Evolutionary conservation across 2,113 vertebrate species (phyloP).

Genomic region (Andinoacara biseriatus): DNA sequence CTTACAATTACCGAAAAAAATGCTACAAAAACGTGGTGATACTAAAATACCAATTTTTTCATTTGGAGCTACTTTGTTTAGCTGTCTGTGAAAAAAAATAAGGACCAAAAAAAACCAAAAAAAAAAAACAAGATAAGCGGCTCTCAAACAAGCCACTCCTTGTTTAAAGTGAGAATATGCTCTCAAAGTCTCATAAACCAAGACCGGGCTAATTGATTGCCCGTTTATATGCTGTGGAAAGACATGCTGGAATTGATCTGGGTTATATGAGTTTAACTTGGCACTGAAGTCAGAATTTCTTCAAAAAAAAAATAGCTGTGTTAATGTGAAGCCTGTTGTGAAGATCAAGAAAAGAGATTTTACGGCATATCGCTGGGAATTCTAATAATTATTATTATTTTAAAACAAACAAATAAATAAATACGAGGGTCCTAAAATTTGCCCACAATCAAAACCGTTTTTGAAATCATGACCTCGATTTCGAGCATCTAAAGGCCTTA

Average conservation of each 20-base stretch:
- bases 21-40: background rate
- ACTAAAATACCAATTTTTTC: background rate
- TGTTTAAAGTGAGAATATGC: constrained; percentile 23
- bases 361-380: background rate
- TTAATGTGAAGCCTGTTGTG: background rate
- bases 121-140: constrained; percentile 27
- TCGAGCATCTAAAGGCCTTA: background rate
- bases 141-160: constrained; percentile 38
- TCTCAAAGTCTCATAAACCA: constrained; percentile 69
- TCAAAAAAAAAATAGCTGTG: background rate
- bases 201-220: constrained; percentile 52
- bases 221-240: constrained; percentile 33
- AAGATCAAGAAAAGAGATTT: background rate
- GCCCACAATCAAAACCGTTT: background rate
- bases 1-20: background rate
- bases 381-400: background rate
- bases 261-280: constrained; percentile 13
- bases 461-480: background rate
- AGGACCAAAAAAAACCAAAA: no score
- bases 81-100: background rate
- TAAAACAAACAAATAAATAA: background rate
- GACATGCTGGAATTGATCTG: background rate
- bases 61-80: constrained; percentile 37
- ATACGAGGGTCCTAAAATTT: background rate
- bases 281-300: background rate